A percentile compares a stretch with the other conserved stretches of the same genome.
Conservation (phyloP, 1,140 invertebrate genomes). For the Pseudomyrmex gracilis region DNA sequence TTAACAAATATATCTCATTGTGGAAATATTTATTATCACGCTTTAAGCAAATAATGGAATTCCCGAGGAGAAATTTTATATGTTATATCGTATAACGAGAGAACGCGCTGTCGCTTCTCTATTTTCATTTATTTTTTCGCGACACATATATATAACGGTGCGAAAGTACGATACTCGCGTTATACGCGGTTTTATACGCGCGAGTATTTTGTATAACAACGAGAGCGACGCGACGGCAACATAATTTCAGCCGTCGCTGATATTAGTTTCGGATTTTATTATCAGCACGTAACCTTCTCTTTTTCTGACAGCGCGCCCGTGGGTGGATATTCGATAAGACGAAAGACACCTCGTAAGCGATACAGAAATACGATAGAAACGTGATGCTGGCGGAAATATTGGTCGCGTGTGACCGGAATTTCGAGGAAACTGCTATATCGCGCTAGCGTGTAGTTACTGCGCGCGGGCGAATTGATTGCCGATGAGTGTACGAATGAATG, state of each 20-base stretch:
- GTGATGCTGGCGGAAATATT: conserved; percentile 56
- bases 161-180: background rate
- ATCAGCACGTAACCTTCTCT: background rate
- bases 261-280: conserved; percentile 69
- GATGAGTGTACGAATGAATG: conserved; percentile 50
- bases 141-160: too few relatives aligned
- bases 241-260: conserved; percentile 12
- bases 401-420: conserved; percentile 22
- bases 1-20: too few relatives aligned
- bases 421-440: conserved; percentile 15
- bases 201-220: background rate
- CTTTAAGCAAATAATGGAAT: too few relatives aligned
- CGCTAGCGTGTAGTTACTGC: conserved; percentile 25
- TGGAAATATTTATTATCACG: background rate
- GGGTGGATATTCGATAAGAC: conserved; percentile 68
- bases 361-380: conserved; percentile 65
- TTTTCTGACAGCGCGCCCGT: background rate
- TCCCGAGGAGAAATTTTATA: too few relatives aligned
- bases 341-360: conserved; percentile 61
- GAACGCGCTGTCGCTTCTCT: too few relatives aligned
- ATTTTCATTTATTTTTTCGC: too few relatives aligned
- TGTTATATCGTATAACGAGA: too few relatives aligned
- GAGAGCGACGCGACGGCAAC: too few relatives aligned
- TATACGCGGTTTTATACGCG: background rate
- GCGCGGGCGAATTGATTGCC: conserved; percentile 64